phyloP scores from a whole-genome alignment of 1,140 invertebrate species.

The Pollicipes pollicipes region DNA sequence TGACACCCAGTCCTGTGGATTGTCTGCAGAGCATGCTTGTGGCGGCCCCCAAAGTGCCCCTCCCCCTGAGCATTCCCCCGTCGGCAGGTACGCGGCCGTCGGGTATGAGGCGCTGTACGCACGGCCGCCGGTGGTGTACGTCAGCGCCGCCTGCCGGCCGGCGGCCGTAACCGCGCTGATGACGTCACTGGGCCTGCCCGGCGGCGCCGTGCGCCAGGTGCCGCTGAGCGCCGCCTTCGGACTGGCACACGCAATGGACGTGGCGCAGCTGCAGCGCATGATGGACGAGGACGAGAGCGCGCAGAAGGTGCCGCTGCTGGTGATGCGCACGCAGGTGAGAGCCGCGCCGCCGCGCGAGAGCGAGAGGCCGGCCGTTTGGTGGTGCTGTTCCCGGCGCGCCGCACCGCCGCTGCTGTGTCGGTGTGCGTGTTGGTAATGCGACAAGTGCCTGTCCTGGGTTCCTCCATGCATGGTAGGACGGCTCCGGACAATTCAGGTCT shows the following conservation, averaged over 20 bases:
- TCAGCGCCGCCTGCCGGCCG: constrained; percentile 53
- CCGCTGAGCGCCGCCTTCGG: constrained; percentile 48
- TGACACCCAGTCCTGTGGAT: too few relatives aligned
- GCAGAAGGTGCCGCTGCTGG: constrained; percentile 53
- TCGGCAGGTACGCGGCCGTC: constrained; percentile 48
- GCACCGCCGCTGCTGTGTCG: too few relatives aligned
- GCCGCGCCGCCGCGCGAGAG: too few relatives aligned
- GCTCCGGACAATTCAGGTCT: too few relatives aligned
- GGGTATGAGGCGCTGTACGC: constrained; percentile 54
- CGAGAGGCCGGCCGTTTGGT: too few relatives aligned
- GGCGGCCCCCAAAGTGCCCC: too few relatives aligned
- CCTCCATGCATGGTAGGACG: too few relatives aligned
- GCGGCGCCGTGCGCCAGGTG: constrained; percentile 63
- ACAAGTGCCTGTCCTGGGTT: too few relatives aligned
- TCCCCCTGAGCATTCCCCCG: too few relatives aligned
- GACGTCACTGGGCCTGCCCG: constrained; percentile 40
- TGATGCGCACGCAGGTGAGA: constrained; percentile 51
- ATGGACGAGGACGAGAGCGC: constrained; percentile 56
- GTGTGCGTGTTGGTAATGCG: too few relatives aligned
- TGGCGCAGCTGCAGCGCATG: constrained; percentile 54
- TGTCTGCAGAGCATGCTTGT: too few relatives aligned
- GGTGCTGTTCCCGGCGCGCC: too few relatives aligned
- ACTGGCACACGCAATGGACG: constrained; percentile 54
- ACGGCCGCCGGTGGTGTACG: constrained; percentile 60
- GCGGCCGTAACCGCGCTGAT: constrained; percentile 2